Base-by-base conservation (phyloP, 2,888 invertebrate genomes). In the Yponomeuta sedellus region DNA sequence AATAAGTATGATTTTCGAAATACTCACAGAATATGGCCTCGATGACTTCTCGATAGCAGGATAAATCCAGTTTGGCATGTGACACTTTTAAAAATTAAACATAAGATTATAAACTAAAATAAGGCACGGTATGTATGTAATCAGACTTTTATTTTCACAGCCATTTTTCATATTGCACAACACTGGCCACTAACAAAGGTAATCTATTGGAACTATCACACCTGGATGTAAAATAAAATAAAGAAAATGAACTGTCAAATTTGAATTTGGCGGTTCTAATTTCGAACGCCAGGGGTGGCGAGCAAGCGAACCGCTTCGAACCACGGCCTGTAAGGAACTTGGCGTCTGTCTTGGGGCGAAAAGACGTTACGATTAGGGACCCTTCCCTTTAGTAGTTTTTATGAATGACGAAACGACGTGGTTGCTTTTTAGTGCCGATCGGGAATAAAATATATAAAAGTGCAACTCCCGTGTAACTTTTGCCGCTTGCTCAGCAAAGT, bases 311-410 rank as follows among this genome's bases (percentile, higher is more conserved):
- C 83, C 86, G 85, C 86, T 52, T 78, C 83, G 81, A 79, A 80
- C 80, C 83, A 79, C 86, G 82, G 82, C 85, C 86, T 81, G 73
- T 76, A 87, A 88, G 86, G 81, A 88, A 91, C 90, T 90, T 84
- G 76, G 69, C 83, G 79, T 82, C 83, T 83, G n/a, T 66, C 39
- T 59, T 58, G 79, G 84, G 85, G 81, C 78, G 74, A 80, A 90
- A 90, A 91, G 89, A 90, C 90, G 90, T 90, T 91, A 88, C 79
- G 79, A 76, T 52, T 34, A 22, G 74, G 72, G 79, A 78, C 88
- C 89, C 88, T 83, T 82, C 87, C 88, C 86, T 83, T 81, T 78
- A 6, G 20, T 16, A 72, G 69, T 74, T 82, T 78, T 52, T 52
- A 52, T 52, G 78, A 76, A 80, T 74, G 75, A 77, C 78, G 83